phyloP scores from a whole-genome alignment of 2,888 invertebrate species.

The Gnatocerus cornutus region DNA sequence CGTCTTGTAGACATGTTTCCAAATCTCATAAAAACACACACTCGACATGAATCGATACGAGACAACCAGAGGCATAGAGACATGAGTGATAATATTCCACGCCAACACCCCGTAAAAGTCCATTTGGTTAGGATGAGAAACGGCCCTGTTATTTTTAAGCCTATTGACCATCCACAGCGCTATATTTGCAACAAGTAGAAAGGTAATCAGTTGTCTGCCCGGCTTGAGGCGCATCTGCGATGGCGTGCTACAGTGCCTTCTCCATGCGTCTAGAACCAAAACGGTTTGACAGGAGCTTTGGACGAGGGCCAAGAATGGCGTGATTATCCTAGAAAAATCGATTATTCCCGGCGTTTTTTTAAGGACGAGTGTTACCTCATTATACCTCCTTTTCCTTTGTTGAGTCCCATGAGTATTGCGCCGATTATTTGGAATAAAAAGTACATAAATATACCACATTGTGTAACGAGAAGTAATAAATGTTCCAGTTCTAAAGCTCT shows the following conservation, averaged over 20 bases:
- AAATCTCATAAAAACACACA: conserved; percentile 91
- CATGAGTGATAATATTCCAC: conserved; percentile 91
- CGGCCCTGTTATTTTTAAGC: conserved; percentile 84
- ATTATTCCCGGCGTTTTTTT: background rate
- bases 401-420: conserved; percentile 75
- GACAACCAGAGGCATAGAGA: conserved; percentile 88
- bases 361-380: conserved; percentile 54
- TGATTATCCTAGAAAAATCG: conserved; percentile 72
- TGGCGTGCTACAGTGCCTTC: conserved; percentile 81
- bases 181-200: conserved; percentile 84
- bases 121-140: conserved; percentile 86
- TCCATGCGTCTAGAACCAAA: conserved; percentile 82
- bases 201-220: conserved; percentile 87
- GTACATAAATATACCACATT: conserved; percentile 89
- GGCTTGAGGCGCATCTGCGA: conserved; percentile 82
- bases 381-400: conserved; percentile 64
- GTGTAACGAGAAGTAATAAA: conserved; percentile 86
- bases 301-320: conserved; percentile 81
- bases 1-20: conserved; percentile 89
- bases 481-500: conserved; percentile 78
- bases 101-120: conserved; percentile 88
- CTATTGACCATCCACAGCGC: conserved; percentile 90
- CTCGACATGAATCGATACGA: conserved; percentile 92
- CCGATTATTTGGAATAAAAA: conserved; percentile 89
- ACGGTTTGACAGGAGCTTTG: conserved; percentile 86